phyloP scores from a whole-genome alignment of 2,797 vertebrate species.

The Pyrocephalus nanus region DNA sequence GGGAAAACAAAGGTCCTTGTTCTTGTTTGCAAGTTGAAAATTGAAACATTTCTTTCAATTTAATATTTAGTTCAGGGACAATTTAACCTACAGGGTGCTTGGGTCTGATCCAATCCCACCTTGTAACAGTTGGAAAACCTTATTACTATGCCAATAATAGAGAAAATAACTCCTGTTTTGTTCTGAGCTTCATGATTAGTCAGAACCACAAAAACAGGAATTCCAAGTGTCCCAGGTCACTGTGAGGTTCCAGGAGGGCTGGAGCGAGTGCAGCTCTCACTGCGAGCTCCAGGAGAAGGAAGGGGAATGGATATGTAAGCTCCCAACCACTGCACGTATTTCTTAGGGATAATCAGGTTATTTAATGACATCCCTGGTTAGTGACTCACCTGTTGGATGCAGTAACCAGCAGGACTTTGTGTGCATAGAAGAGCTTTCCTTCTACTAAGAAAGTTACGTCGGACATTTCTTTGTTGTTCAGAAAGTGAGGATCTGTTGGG shows the following conservation, averaged over 20 bases:
- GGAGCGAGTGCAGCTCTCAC: not conserved
- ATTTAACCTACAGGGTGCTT: not conserved
- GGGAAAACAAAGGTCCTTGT: not conserved
- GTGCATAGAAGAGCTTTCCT: conserved; percentile 93
- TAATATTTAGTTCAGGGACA: not conserved
- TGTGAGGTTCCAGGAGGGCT: not conserved
- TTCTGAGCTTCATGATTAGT: too few relatives aligned
- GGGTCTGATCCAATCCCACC: not conserved
- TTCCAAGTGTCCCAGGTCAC: not conserved
- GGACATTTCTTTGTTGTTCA: conserved; percentile 98
- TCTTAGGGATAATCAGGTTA: not conserved
- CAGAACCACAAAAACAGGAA: not conserved
- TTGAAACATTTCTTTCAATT: rapidly evolving
- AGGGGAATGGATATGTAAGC: not conserved
- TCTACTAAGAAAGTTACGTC: conserved; percentile 95
- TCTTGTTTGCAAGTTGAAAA: not conserved
- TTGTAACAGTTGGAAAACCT: not conserved
- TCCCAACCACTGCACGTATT: too few relatives aligned
- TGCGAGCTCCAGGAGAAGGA: not conserved
- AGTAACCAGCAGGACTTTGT: conserved; percentile 94
- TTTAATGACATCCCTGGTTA: not conserved
- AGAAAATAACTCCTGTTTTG: not conserved
- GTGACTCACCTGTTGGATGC: conserved; percentile 89
- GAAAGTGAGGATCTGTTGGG: conserved; percentile 90
- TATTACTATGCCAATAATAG: not conserved